Evolutionary conservation across 2,888 invertebrate genomes (phyloP), one percentile per base, ranked within the genome.

Genomic region (Andrena fulva): DNA sequence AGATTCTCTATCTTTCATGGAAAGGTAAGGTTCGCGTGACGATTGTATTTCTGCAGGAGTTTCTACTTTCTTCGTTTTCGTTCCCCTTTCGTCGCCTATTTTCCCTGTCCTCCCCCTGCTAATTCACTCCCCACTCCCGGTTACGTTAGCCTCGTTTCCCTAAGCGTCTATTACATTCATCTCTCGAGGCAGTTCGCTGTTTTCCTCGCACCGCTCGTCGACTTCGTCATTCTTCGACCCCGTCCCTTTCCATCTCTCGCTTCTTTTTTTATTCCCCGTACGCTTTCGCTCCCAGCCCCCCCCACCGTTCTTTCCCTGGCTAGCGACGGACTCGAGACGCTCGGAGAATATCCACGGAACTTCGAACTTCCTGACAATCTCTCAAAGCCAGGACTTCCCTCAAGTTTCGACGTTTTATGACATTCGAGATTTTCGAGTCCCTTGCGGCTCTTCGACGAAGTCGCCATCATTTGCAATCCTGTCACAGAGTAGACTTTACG

Each of bases 91-190:
- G 16, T 42, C 66, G 6, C 4, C 20, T 6, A 63, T 33, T 52
- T 50, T 33, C 29, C 52, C 48, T 2, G 74, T 67, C 50, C 48
- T 4, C 66, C 48, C 10, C 35, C 7, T 42, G 20, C 12, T 5
- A 60, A n/a, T 10, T 16, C 52, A 7, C 6, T 6, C 20, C 29
- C 24, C 12, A 24, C n/a, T 56, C n/a, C 48, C 48, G 64, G 33
- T 80, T 68, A 60, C 67, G 27, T 68, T 66, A 71, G n/a, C 64
- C 64, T 83, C 83, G 59, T 69, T 77, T 64, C 27, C 42, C 54
- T 31, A 33, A n/a, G 29, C 67, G 54, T 63, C 63, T 56, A 66
- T 54, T 75, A 77, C 71, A 42, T 70, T 64, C 72, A 72, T 74
- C 50, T 85, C 68, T 79, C 70, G 62, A 64, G 62, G 60, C 31